These are phyloP conservation scores for Hirtodrosophila duncani DNA, from an alignment of 2,888 invertebrate species.

Conservation along the genomic window DNA sequence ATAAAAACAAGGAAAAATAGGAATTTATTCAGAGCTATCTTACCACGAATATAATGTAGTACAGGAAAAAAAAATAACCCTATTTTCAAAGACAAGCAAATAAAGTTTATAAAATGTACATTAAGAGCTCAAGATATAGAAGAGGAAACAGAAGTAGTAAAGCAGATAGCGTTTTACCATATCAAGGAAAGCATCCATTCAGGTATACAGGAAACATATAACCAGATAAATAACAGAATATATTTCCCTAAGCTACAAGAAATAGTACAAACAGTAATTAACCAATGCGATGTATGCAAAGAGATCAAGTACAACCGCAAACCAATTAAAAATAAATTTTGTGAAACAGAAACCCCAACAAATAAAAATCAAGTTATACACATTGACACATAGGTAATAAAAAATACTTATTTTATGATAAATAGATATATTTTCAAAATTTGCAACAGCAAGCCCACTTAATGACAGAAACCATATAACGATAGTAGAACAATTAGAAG, in stretches of 20 bases:
- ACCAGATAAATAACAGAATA: conserved; percentile 36
- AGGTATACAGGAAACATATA: conserved; percentile 37
- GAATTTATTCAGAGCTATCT: conserved; percentile 2
- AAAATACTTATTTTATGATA: too few relatives aligned
- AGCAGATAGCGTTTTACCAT: too few relatives aligned
- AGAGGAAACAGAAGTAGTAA: too few relatives aligned
- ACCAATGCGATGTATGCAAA: conserved; percentile 33
- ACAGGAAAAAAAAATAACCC: conserved; percentile 3
- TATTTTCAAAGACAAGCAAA: conserved; percentile 7
- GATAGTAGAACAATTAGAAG: too few relatives aligned
- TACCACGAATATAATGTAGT: conserved; percentile 6
- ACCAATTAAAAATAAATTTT: too few relatives aligned
- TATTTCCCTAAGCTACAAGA: conserved; percentile 39
- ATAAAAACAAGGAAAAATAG: conserved; percentile 5
- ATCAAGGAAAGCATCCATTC: conserved; percentile 42
- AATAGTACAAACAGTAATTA: conserved; percentile 31
- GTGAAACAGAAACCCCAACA: too few relatives aligned
- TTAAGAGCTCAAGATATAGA: too few relatives aligned
- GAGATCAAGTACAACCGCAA: conserved; percentile 33
- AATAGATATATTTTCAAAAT: too few relatives aligned
- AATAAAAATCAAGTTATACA: too few relatives aligned
- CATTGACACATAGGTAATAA: too few relatives aligned
- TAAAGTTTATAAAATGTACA: conserved; percentile 7
- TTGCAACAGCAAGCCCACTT: too few relatives aligned
- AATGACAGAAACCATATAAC: too few relatives aligned